A percentile compares a stretch with the other conserved stretches of the same genome.
Conservation (phyloP, 2,113 vertebrate genomes). For the Plestiodon gilberti region DNA sequence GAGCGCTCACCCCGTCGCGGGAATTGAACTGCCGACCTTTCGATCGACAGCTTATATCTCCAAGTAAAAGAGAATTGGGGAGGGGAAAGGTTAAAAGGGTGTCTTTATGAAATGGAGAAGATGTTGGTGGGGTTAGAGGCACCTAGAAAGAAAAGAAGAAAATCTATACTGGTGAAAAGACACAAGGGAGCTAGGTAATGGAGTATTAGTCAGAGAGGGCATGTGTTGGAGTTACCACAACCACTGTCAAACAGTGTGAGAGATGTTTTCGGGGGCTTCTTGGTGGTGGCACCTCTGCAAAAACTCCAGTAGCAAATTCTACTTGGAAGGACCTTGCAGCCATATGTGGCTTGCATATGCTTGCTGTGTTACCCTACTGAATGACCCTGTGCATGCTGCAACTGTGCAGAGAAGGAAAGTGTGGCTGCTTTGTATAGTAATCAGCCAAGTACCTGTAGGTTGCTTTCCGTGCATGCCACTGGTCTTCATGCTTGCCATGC, state of each 20-base stretch:
- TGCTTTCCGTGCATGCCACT: background rate
- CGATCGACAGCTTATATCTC: too few species aligned
- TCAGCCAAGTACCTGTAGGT: background rate
- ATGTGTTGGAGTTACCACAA: background rate
- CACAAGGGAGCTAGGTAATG: background rate
- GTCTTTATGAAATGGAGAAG: background rate
- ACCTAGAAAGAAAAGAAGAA: background rate
- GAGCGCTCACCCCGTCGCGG: too few species aligned
- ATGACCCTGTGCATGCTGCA: background rate
- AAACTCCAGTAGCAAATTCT: background rate
- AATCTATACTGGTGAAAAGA: background rate
- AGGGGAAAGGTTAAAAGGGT: too few species aligned
- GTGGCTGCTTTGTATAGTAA: background rate
- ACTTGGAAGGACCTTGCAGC: background rate
- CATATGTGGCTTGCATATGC: background rate
- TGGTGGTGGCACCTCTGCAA: background rate
- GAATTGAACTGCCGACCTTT: too few species aligned
- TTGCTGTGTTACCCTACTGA: background rate
- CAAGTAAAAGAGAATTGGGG: background rate
- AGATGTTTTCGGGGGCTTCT: background rate
- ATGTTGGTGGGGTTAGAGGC: fast-evolving
- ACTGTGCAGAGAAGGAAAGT: background rate
- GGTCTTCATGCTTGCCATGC: background rate
- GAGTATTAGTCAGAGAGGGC: background rate
- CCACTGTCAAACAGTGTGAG: background rate